Conservation (phyloP, 2,797 vertebrate genomes). For the Sitta carolinensis region DNA sequence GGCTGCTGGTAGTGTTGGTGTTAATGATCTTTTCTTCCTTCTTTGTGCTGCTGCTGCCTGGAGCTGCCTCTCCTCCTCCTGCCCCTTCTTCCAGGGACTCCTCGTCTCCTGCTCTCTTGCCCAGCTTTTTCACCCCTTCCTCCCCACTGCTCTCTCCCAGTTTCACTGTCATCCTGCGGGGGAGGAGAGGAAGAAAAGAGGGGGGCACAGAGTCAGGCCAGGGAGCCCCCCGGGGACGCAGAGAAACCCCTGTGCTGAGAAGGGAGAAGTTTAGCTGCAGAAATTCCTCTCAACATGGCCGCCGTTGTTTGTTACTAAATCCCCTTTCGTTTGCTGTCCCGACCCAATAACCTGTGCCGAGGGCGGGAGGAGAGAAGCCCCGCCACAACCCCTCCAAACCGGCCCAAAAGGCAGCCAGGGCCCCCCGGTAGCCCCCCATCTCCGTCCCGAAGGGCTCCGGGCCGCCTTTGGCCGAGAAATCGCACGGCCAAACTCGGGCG, state of each 20-base stretch:
- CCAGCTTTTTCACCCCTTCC: conserved; percentile 88
- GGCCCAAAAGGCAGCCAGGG: not conserved
- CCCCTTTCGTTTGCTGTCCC: conserved; percentile 88
- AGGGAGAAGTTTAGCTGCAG: conserved; percentile 72
- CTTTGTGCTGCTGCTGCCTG: conserved; percentile 87
- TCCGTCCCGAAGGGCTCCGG: not conserved
- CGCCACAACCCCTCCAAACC: not conserved
- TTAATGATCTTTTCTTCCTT: conserved; percentile 81
- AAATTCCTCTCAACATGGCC: conserved; percentile 97
- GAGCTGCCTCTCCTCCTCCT: conserved; percentile 84
- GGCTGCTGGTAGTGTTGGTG: conserved; percentile 62
- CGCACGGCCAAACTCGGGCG: conserved; percentile 41
- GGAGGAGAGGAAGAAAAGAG: conserved; percentile 75
- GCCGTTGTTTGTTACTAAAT: conserved; percentile 99
- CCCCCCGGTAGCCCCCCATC: not conserved
- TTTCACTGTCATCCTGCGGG: conserved; percentile 94
- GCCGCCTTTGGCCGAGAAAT: conserved; percentile 24
- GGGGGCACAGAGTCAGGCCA: conserved; percentile 34
- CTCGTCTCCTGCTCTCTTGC: conserved; percentile 89
- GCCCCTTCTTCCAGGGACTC: conserved; percentile 84
- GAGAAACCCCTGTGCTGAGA: conserved; percentile 57
- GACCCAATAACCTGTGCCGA: conserved; percentile 83
- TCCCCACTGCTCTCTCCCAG: conserved; percentile 89
- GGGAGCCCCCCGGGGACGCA: conserved; percentile 45
- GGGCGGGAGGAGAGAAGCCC: conserved; percentile 45